Conservation (phyloP, 2,888 invertebrate genomes). For the Mythimna pallens region DNA sequence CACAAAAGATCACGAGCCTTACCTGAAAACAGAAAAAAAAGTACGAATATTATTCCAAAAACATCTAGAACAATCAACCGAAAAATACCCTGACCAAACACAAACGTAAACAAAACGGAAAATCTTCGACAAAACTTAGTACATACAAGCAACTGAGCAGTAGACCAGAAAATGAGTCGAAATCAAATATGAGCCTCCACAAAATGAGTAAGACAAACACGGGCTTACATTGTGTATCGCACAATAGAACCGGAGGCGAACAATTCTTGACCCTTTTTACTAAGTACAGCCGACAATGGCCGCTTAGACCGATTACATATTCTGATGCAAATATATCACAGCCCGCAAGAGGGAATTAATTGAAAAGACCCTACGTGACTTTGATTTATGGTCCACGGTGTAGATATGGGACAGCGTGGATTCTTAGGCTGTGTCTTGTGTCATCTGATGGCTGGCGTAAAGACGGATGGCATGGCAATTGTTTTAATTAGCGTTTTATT, state of each 20-base stretch:
- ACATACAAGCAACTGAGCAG: slow-evolving; percentile 64
- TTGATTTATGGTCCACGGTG: slow-evolving; percentile 67
- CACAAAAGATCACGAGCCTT: slow-evolving; percentile 28
- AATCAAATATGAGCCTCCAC: slow-evolving; percentile 86
- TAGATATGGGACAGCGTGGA: slow-evolving; percentile 51
- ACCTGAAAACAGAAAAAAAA: slow-evolving; percentile 61
- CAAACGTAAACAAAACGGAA: slow-evolving; percentile 64
- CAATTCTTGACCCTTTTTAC: slow-evolving; percentile 77
- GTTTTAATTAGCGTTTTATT: slow-evolving; percentile 39
- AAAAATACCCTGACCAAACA: slow-evolving; percentile 49
- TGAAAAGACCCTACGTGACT: slow-evolving; percentile 73
- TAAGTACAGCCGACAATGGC: slow-evolving; percentile 70
- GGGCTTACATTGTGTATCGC: slow-evolving; percentile 69
- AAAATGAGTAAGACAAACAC: slow-evolving; percentile 85
- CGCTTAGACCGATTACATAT: slow-evolving; percentile 71
- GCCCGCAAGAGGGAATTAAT: slow-evolving; percentile 71
- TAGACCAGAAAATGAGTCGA: slow-evolving; percentile 74
- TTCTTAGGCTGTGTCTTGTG: slow-evolving; percentile 58
- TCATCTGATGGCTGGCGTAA: slow-evolving; percentile 49
- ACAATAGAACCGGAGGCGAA: slow-evolving; percentile 76
- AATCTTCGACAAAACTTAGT: slow-evolving; percentile 77
- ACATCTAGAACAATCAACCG: slow-evolving; percentile 50
- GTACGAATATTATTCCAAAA: slow-evolving; percentile 26
- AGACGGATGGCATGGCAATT: slow-evolving; percentile 53
- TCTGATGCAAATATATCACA: slow-evolving; percentile 74